Base-by-base conservation (phyloP, 1,140 invertebrate species). In the Triops cancriformis region DNA sequence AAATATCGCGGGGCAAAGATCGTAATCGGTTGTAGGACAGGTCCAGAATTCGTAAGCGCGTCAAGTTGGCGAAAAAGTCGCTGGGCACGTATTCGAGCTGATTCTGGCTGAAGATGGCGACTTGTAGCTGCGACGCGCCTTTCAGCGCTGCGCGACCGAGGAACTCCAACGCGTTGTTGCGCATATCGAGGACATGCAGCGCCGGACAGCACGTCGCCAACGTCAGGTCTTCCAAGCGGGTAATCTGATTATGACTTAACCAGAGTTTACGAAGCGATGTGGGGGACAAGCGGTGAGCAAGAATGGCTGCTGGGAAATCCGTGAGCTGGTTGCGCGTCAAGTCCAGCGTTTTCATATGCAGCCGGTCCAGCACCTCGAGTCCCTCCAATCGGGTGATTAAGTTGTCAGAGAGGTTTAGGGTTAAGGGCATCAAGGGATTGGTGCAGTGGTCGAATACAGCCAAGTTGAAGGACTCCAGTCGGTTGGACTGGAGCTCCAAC, bases 51-150 rank as follows among this genome's bases (percentile, higher is more conserved):
- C 93, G 86, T 41, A 96, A 85, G 80, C 89, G 90, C 64, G 88
- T 88, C 74, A 94, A 85, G 84, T 92, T 91, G n/a, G 89, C 89
- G 85, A 96, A 95, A 82, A 94, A 92, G 82, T 91, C 90, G n/a
- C 89, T 89, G 26, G 92, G 90, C 77, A 96, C 84, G 81, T 92
- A 90, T 43, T 89, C 88, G 26, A 96, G 88, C 9, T 87, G 84
- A 84, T 96, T 96, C 80, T 89, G 88, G 73, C 91, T 92, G 1
- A 96, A 83, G 83, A 96, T 93, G 14, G 96, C 82, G 76, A 91
- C 88, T 83, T 94, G 93, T 10, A 96, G 83, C 51, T 88, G 89
- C 72, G 88, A 86, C 14, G 95, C 82, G 18, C 91, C 91, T 23
- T 80, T 80, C 74, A 86, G 84, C 23, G 83, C 83, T 14, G 92